Base-by-base conservation (phyloP, 2,797 vertebrate species). In the Periparus ater region DNA sequence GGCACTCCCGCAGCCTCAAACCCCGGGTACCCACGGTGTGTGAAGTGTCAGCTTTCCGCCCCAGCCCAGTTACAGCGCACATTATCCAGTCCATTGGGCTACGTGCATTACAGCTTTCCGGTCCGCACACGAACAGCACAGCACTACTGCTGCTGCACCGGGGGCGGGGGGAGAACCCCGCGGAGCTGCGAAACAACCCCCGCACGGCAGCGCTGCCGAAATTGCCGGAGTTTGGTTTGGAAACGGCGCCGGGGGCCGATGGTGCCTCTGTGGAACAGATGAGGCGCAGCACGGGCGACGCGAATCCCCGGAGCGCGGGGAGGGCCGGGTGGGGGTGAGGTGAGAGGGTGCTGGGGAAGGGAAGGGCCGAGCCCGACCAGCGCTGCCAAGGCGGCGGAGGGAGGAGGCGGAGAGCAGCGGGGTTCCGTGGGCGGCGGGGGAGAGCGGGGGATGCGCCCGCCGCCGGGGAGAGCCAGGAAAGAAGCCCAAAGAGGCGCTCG, bases 51-150 rank as follows among this genome's bases (percentile, higher is more conserved):
- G 65, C 58, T 74, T 38, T 63, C 58, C 38, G 19, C 65, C n/a
- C 50, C 55, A 19, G 19, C 44, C 53, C 76, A 9, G 19, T 3
- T 9, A 11, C 32, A 51, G 47, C 9, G 42, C 38, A 47, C 27
- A 14, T 57, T 70, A 65, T 23, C 44, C 68, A 26, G 17, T 58
- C 83, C 88, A 48, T 4, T 2, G 58, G 74, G 65, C 86, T 85
- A 85, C 71, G 87, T 91, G 93, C 86, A 38, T 34, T 40, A 51
- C 25, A 85, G 88, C 96, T 95, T 92, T 91, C 91, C 91, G 75
- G 78, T 63, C 79, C 88, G 76, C 95, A 87, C 48, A 74, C 6
- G 23, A 68, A 67, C 44, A 75, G 58, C 61, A 74, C 90, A 84
- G 80, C 38, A 58, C 62, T 74, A 1, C 55, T 13, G 67, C 75